A percentile compares a stretch with the other conserved stretches of the same genome.
Evolutionary conservation across 2,888 invertebrate genomes (phyloP).

Genomic region (Glaucopsyche alexis): DNA sequence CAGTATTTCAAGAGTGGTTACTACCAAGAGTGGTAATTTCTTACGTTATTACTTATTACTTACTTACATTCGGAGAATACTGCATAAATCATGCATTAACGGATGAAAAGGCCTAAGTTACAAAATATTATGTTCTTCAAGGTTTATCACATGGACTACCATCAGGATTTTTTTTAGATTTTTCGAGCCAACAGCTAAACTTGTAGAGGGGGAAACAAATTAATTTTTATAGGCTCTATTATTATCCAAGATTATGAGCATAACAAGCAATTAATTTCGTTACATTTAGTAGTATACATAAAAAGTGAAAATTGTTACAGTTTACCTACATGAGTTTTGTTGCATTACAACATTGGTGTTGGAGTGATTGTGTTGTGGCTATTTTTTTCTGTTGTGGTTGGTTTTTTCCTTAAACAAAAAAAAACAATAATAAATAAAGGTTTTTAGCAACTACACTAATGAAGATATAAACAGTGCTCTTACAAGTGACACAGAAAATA

Average conservation of each 20-base stretch:
- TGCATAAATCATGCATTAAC: too few species aligned
- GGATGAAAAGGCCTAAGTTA: too few species aligned
- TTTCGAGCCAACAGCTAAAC: too few species aligned
- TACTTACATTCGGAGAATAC: too few species aligned
- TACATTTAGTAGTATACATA: slow-evolving; percentile 15
- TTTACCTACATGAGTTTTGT: slow-evolving; percentile 5
- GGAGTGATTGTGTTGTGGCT: slow-evolving; percentile 3
- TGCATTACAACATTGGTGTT: slow-evolving; percentile 4
- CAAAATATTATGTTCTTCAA: too few species aligned
- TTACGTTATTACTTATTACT: too few species aligned
- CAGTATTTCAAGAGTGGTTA: too few species aligned
- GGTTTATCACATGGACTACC: too few species aligned
- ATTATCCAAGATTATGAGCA: slow-evolving; percentile 7
- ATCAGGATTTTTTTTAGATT: too few species aligned
- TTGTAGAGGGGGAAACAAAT: background rate
- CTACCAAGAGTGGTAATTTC: too few species aligned
- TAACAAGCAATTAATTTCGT: background rate
- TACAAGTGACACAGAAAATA: background rate
- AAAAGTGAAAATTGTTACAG: slow-evolving; percentile 17
- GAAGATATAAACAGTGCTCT: background rate
- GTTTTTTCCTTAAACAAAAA: too few species aligned
- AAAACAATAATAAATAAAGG: background rate
- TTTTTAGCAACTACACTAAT: too few species aligned
- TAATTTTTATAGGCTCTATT: background rate
- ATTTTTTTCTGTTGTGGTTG: background rate